phyloP scores from a whole-genome alignment of 2,888 invertebrate species.

The Neria commutata region DNA sequence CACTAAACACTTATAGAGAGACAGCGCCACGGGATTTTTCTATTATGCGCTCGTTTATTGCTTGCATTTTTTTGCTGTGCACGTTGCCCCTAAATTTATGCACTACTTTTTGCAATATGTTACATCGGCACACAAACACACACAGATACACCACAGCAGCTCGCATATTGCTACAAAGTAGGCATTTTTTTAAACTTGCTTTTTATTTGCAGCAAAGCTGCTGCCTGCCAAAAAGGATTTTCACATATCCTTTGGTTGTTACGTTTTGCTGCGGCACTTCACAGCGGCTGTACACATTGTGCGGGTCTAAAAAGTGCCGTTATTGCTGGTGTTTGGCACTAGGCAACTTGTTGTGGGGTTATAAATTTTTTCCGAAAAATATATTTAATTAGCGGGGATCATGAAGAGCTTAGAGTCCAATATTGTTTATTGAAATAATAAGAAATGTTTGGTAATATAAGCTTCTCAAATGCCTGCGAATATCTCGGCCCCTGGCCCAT shows the following conservation, averaged over 20 bases:
- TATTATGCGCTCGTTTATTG: constrained; percentile 52
- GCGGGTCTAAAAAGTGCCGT: constrained; percentile 1
- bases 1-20: no score
- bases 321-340: not conserved
- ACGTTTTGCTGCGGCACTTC: no score
- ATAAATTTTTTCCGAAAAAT: no score
- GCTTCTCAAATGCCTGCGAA: no score
- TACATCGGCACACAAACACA: not conserved
- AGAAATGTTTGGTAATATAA: no score
- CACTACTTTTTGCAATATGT: constrained; percentile 15
- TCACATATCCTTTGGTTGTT: constrained; percentile 19
- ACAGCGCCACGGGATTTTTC: constrained; percentile 37
- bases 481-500: no score
- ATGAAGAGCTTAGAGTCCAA: no score
- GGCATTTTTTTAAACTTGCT: constrained; percentile 3
- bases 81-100: constrained; percentile 38
- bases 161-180: not conserved
- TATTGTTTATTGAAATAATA: no score
- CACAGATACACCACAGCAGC: not conserved
- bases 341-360: no score
- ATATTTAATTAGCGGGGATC: no score
- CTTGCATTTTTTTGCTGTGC: constrained; percentile 36
- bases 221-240: constrained; percentile 11
- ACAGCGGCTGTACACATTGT: no score
- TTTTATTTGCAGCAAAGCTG: not conserved